phyloP scores from a whole-genome alignment of 2,888 invertebrate species.

The Eupithecia tripunctaria region DNA sequence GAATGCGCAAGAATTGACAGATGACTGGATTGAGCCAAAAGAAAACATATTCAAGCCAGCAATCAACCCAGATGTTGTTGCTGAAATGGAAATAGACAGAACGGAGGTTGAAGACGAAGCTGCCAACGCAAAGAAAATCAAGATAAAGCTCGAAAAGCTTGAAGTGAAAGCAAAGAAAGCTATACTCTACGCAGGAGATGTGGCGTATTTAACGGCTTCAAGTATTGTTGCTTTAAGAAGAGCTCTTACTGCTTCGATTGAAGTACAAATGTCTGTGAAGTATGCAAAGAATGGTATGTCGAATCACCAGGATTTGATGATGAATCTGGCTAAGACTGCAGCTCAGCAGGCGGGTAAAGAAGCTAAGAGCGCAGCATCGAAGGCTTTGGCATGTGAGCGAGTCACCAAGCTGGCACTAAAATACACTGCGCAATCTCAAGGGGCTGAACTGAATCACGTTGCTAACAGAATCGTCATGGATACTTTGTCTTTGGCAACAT shows the following conservation, averaged over 20 bases:
- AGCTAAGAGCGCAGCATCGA: constrained; percentile 76
- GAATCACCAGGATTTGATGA: constrained; percentile 79
- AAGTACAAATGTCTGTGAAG: constrained; percentile 78
- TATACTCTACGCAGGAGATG: constrained; percentile 79
- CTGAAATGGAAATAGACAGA: constrained; percentile 76
- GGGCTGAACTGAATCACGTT: constrained; percentile 76
- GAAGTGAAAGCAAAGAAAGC: constrained; percentile 80
- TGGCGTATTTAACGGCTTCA: constrained; percentile 77
- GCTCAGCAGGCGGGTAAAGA: constrained; percentile 81
- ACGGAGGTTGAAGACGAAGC: constrained; percentile 67
- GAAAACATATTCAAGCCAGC: constrained; percentile 62
- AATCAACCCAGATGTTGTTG: constrained; percentile 67
- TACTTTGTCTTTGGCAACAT: constrained; percentile 72
- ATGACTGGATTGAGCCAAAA: constrained; percentile 71
- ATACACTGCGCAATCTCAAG: constrained; percentile 76
- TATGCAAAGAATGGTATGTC: constrained; percentile 78
- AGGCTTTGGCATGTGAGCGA: constrained; percentile 74
- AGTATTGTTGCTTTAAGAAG: constrained; percentile 78
- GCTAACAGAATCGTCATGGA: constrained; percentile 80
- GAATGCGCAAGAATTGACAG: constrained; percentile 62
- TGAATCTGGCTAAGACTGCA: constrained; percentile 80
- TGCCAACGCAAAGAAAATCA: constrained; percentile 66
- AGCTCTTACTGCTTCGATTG: constrained; percentile 78
- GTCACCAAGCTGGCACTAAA: constrained; percentile 76
- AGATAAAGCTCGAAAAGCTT: constrained; percentile 70